A percentile compares a stretch with the other conserved stretches of the same genome.
phyloP scores from a whole-genome alignment of 2,797 vertebrate species.

The Sciurus carolinensis region DNA sequence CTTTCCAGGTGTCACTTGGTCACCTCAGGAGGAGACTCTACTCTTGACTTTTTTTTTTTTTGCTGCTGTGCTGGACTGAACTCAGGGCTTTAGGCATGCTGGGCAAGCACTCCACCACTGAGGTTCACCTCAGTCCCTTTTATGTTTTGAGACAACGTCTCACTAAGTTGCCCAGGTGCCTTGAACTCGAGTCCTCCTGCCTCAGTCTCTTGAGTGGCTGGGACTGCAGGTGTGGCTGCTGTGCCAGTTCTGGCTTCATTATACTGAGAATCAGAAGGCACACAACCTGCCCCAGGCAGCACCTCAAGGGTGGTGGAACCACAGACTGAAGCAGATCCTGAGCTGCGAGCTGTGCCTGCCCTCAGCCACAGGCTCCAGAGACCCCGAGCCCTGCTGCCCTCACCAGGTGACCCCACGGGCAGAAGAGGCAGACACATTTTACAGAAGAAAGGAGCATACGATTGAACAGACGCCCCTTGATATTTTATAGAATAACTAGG shows the following conservation, averaged over 20 bases:
- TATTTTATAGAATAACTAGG: neutral
- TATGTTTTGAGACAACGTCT: neutral
- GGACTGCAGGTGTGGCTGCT: neutral
- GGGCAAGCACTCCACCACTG: neutral
- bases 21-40: neutral
- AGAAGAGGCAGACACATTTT: neutral
- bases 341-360: fast-evolving
- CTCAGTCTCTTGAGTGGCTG: neutral
- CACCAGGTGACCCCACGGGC: too few relatives aligned
- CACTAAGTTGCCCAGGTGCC: neutral
- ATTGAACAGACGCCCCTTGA: neutral
- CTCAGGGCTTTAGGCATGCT: too few relatives aligned
- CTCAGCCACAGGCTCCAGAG: neutral
- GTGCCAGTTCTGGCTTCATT: neutral
- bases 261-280: neutral
- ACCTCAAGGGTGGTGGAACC: fast-evolving
- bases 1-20: too few relatives aligned
- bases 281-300: neutral
- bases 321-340: fast-evolving
- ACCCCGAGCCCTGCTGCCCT: neutral
- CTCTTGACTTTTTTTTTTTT: neutral
- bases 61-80: too few relatives aligned
- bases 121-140: neutral
- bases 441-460: neutral
- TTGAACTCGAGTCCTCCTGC: neutral